Base-by-base conservation (phyloP, 2,888 invertebrate species). In the Drosophila tripunctata region DNA sequence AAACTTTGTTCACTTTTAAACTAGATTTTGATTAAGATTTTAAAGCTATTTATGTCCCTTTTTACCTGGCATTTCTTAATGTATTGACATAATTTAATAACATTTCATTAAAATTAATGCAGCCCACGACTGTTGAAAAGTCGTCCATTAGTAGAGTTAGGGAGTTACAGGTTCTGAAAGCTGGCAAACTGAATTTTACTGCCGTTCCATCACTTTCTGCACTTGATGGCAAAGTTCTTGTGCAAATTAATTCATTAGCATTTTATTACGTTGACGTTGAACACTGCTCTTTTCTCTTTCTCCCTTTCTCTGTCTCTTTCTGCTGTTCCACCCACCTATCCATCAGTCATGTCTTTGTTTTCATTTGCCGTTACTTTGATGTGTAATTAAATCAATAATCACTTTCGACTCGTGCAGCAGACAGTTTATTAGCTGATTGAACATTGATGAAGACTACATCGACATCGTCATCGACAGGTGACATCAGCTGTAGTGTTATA, bases 341-440 rank as follows among this genome's bases (percentile, higher is more conserved):
- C 47, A 14, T 10, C 24, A 33, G 35, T 47, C 17, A 22, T 43
- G 64, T 35, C 55, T 64, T 65, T 54, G 56, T 64, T 65, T 64
- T 70, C 51, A 17, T 51, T 63, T 72, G 67, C 40, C 58, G 27
- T 63, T 54, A 48, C 85, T 82, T 83, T 83, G 83, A 83, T 83
- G 84, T 80, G 74, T 83, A 86, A 83, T 86, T 83, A 86, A 86
- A 83, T 83, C 86, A 83, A 85, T 85, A 85, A 78, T 78, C 83
- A 78, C 69, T 80, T 73, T 78, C 36, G 33, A 55, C 47, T 30
- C 55, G 15, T 52, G 43, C 60, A 63, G 14, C 48, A 58, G 33
- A n/a, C 40, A 68, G 61, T 71, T 79, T 67, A 79, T 68, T 67
- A 64, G 67, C 51, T 58, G 78, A 75, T 67, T 67, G 65, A 62